Base-by-base conservation (phyloP, 2,797 vertebrate genomes). In the Mormyrus hasselquistii region DNA sequence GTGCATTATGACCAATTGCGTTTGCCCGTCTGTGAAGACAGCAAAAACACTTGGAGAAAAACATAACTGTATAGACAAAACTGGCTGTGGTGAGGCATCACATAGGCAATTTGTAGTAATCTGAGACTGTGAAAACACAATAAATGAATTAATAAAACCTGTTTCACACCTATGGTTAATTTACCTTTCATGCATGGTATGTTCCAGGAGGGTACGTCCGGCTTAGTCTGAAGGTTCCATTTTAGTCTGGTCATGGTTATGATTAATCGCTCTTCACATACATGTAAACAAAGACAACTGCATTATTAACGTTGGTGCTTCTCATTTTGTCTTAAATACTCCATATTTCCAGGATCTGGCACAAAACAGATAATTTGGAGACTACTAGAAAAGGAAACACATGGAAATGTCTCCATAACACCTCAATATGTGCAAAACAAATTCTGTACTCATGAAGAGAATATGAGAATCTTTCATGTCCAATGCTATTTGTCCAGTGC, bases 1-100 rank as follows among this genome's bases (percentile, higher is more conserved):
- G 97, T 89, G 95, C 96, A 89, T 94, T 97, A 12, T 95, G 96
- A 79, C 95, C 95, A 85, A 96, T 96, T 62, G 95, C 96, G 76
- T 96, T 97, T 92, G 19, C 73, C 73, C 47, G 34, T 79, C 19
- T 79, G 41, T n/a, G 38, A 79, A 79, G 41, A 79, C 38, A n/a
- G 16, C 41, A 44, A 41, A 44, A 79, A 79, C 16, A 79, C 41
- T 44, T 47, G 2, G 38, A 38, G 38, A 44, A 9, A 38, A 19
- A 44, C 19, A 9, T 47, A 79, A 79, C 73, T 9, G 34, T 19
- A 79, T 73, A 38, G 29, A 73, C 29, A 16, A 73, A 34, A 73
- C 29, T 44, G 73, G 38, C 5, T 44, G 14, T 2, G 5, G 34
- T 19, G 14, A 16, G 38, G 0, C 16, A 79, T 19, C 38, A 44